Percentiles rank a stretch among this genome's conserved stretches.
These are phyloP conservation scores for Mythimna impura DNA, from an alignment of 2,888 invertebrate species.

Conservation along the genomic window DNA sequence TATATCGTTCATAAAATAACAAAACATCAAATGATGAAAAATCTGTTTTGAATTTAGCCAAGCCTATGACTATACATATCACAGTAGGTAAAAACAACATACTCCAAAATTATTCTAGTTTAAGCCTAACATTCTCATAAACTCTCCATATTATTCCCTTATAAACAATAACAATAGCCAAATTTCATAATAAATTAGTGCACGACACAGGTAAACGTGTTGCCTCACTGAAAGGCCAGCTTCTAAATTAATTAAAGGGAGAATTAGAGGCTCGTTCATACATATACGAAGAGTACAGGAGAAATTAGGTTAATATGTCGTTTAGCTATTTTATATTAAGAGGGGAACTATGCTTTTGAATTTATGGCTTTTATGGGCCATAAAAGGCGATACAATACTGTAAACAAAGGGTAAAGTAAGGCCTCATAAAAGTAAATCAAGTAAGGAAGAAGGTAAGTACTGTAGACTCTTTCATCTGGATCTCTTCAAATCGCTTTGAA, in stretches of 20 bases:
- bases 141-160: slow-evolving; percentile 14
- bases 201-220: slow-evolving; percentile 47
- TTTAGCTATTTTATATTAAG: slow-evolving; percentile 43
- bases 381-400: slow-evolving; percentile 25
- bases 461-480: too few species aligned
- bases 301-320: slow-evolving; percentile 57
- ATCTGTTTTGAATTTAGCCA: too few species aligned
- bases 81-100: too few species aligned
- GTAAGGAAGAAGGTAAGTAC: too few species aligned
- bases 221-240: slow-evolving; percentile 42
- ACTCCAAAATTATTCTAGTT: slow-evolving; percentile 3
- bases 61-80: too few species aligned
- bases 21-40: background rate
- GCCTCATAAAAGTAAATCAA: slow-evolving; percentile 11
- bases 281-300: slow-evolving; percentile 10
- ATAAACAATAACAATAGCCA: slow-evolving; percentile 56
- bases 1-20: background rate
- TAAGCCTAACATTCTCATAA: slow-evolving; percentile 15
- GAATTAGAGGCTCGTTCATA: slow-evolving; percentile 55
- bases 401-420: slow-evolving; percentile 19
- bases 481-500: too few species aligned
- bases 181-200: slow-evolving; percentile 57
- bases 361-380: slow-evolving; percentile 39
- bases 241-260: slow-evolving; percentile 57
- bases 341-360: slow-evolving; percentile 35